Evolutionary conservation across 2,113 vertebrate genomes (phyloP).

Genomic region (Eclectus roratus): DNA sequence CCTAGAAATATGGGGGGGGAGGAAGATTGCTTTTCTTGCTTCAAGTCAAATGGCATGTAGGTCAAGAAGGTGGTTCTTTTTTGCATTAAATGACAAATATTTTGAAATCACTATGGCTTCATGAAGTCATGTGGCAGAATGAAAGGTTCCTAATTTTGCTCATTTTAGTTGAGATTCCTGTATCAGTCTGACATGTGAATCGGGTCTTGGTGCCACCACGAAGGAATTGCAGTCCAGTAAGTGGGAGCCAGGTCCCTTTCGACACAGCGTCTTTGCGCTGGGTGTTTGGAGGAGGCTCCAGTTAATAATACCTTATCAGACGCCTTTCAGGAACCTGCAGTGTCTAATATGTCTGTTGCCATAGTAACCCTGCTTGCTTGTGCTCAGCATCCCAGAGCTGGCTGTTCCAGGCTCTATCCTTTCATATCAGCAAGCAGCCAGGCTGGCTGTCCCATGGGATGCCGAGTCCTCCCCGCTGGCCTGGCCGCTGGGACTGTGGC

Average conservation of each 20-base stretch:
- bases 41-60: fast-evolving
- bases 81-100: not conserved
- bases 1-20: not conserved
- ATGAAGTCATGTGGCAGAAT: not conserved
- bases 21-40: not conserved
- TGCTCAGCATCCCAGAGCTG: conserved; percentile 68
- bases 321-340: conserved; percentile 77
- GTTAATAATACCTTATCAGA: conserved; percentile 82
- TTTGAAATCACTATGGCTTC: not conserved
- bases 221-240: conserved; percentile 33
- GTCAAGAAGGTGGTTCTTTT: not conserved
- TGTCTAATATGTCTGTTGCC: conserved; percentile 80
- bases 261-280: conserved; percentile 40
- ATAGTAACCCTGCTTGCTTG: conserved; percentile 70
- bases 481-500: fast-evolving
- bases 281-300: conserved; percentile 72
- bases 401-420: conserved; percentile 36
- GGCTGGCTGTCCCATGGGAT: conserved; percentile 20
- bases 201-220: not conserved
- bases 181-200: not conserved
- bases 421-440: not conserved
- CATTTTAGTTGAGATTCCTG: not conserved
- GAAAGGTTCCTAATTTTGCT: not conserved
- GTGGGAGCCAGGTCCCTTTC: conserved; percentile 45
- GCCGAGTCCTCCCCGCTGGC: not conserved